phyloP scores from a whole-genome alignment of 2,797 vertebrate genomes.

The Typhlichthys subterraneus region DNA sequence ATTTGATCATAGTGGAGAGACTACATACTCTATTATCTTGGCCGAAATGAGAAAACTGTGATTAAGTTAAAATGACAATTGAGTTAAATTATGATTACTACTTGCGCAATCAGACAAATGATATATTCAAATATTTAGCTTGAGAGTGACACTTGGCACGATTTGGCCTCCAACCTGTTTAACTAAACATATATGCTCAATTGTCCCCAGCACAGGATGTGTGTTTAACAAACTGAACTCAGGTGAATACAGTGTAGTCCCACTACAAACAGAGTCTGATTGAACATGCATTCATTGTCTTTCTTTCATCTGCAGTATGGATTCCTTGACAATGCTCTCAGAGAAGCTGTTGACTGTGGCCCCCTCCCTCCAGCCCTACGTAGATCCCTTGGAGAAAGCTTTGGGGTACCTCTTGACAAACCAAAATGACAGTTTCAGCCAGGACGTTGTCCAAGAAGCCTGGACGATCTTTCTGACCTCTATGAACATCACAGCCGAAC shows the following conservation, averaged over 20 bases:
- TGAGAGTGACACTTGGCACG: too few relatives aligned
- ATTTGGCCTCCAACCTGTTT: too few relatives aligned
- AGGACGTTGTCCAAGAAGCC: slow-evolving; percentile 55
- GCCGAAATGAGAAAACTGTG: slow-evolving; percentile 41
- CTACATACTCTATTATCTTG: slow-evolving; percentile 43
- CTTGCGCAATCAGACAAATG: slow-evolving; percentile 27
- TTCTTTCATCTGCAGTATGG: slow-evolving; percentile 58
- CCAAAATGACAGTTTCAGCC: slow-evolving; percentile 29
- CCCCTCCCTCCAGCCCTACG: slow-evolving; percentile 49
- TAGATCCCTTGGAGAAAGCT: slow-evolving; percentile 41
- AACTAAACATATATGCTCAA: background rate
- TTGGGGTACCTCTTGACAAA: slow-evolving; percentile 57
- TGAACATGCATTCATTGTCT: slow-evolving; percentile 3
- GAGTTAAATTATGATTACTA: slow-evolving; percentile 29
- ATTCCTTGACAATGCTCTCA: slow-evolving; percentile 44
- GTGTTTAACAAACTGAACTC: background rate
- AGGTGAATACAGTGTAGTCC: background rate
- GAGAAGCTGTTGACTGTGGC: slow-evolving; percentile 35
- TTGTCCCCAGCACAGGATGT: background rate
- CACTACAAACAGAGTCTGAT: background rate
- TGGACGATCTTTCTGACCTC: slow-evolving; percentile 53
- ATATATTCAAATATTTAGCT: slow-evolving; percentile 7
- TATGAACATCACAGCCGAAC: slow-evolving; percentile 58
- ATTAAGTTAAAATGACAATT: slow-evolving; percentile 23
- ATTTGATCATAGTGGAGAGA: slow-evolving; percentile 57